phyloP scores from a whole-genome alignment of 2,113 vertebrate genomes.

The Porphyrio hochstetteri region DNA sequence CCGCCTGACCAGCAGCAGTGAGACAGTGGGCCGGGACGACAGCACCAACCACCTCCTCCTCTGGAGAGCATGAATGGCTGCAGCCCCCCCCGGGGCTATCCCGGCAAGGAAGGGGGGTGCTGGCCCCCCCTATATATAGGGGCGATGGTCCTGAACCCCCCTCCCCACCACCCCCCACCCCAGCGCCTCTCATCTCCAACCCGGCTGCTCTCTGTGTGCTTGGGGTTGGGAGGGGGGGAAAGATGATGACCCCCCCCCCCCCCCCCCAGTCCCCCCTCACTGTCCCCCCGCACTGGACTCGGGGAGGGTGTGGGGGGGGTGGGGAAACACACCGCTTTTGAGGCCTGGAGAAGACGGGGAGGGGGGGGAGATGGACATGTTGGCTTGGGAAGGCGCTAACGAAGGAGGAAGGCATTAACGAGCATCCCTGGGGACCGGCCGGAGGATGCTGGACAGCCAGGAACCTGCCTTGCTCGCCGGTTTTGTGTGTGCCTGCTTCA shows the following conservation, averaged over 20 bases:
- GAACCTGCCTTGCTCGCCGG: neutral
- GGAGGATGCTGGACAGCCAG: neutral
- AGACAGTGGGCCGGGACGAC: slow-evolving; percentile 94
- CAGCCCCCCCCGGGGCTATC: neutral
- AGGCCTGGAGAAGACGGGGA: neutral
- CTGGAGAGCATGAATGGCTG: slow-evolving; percentile 86
- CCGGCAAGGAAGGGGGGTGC: neutral
- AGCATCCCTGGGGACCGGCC: neutral
- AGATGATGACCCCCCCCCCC: neutral
- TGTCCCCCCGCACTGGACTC: neutral
- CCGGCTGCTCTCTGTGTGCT: slow-evolving; percentile 39
- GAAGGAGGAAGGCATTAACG: neutral
- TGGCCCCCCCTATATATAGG: neutral
- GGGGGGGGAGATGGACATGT: neutral
- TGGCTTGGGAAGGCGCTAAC: neutral
- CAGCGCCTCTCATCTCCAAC: slow-evolving; percentile 39
- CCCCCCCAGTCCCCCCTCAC: neutral
- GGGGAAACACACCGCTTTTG: neutral
- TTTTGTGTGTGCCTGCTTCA: neutral
- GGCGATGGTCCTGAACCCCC: neutral
- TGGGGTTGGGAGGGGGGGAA: neutral
- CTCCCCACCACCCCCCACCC: neutral
- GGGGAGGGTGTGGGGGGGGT: neutral
- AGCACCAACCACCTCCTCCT: slow-evolving; percentile 97
- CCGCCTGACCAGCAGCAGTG: slow-evolving; percentile 91